phyloP scores from a whole-genome alignment of 92 coral and sea anemone species.

The Nematostella vectensis region DNA sequence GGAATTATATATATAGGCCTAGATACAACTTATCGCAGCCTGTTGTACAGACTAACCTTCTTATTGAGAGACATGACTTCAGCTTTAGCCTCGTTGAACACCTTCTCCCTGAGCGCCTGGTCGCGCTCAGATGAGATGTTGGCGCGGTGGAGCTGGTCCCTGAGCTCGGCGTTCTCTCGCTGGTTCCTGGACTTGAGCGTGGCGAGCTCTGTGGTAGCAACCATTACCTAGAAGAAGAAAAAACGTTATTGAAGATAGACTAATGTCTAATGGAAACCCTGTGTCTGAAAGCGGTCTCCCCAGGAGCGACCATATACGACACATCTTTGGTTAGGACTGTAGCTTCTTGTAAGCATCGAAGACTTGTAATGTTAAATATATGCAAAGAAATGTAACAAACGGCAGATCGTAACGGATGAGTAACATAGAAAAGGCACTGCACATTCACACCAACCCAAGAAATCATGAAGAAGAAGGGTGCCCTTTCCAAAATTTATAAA shows the following conservation, averaged over 20 bases:
- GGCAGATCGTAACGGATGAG: no score
- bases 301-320: neutral
- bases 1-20: no score
- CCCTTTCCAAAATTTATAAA: no score
- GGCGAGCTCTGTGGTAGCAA: slow-evolving; percentile 76
- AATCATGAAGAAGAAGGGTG: no score
- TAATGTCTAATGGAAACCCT: neutral
- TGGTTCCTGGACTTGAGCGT: slow-evolving; percentile 77
- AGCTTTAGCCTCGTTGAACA: slow-evolving; percentile 89
- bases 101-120: slow-evolving; percentile 90
- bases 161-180: slow-evolving; percentile 68
- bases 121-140: slow-evolving; percentile 82
- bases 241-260: no score
- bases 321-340: neutral
- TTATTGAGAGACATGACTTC: slow-evolving; percentile 90
- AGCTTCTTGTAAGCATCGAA: no score
- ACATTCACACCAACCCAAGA: no score
- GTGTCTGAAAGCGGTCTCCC: neutral
- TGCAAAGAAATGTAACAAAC: no score
- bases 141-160: slow-evolving; percentile 89
- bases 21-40: no score
- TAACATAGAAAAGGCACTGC: no score
- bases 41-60: slow-evolving; percentile 39
- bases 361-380: no score
- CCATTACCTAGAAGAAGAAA: slow-evolving; percentile 40